Base-by-base conservation (phyloP, 2,888 invertebrate genomes). In the Fragum whitleyi region DNA sequence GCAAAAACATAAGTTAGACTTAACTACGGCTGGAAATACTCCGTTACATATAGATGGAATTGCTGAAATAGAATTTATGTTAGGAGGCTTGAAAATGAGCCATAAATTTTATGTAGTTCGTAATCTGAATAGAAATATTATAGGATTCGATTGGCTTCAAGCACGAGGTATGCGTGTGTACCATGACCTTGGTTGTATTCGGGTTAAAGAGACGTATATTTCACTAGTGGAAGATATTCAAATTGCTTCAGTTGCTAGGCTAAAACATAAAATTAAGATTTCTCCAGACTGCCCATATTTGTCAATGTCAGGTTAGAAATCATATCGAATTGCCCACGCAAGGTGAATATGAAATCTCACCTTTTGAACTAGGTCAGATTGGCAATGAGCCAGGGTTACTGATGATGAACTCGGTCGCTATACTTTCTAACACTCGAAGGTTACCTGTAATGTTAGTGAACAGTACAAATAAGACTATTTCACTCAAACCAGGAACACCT, bases 201-300 rank as follows among this genome's bases (percentile, higher is more conserved):
- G 75, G 36, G 57, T 57, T 14, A 23, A 21, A 9, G 57, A 57
- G 57, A 57, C 57, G 7, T 57, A 57, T 57, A 23, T 79, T 0
- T 65, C 74, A 16, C 59, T 74, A 19, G 62, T 69, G 14, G 71
- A 75, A n/a, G 79, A 81, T 62, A 77, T 74, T 23, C 74, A 69
- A 36, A 62, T 81, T 16, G 57, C 80, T 19, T 76, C 80, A 1
- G 7, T 80, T 2, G 55, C 57, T 1, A 23, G 61, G 29, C n/a
- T 62, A 11, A 62, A 62, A 29, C 11, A n/a, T n/a, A 62, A 62
- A 29, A n/a, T 29, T 32, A 21, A 14, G 14, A 57, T 32, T 32
- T 29, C 61, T 16, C 9, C 26, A 62, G 32, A 62, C 61, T 14
- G 29, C 61, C 14, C 32, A 29, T 29, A 62, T 62, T 32, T 62